A percentile compares a stretch with the other conserved stretches of the same genome.
phyloP scores from a whole-genome alignment of 2,113 vertebrate genomes.

The Rhinolophus sinicus region DNA sequence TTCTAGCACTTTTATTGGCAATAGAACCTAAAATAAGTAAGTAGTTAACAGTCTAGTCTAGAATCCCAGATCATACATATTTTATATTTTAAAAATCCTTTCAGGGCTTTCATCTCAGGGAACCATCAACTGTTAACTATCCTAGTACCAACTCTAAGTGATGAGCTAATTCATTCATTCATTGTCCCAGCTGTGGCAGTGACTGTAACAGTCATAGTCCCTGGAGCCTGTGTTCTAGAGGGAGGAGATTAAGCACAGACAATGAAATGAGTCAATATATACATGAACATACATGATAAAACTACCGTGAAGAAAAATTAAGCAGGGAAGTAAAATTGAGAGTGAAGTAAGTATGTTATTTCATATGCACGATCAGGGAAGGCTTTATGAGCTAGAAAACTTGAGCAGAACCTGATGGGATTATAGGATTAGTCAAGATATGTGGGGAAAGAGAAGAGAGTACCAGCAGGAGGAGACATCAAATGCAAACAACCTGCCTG shows the following conservation, averaged over 20 bases:
- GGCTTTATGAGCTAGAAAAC: background rate
- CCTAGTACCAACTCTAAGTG: background rate
- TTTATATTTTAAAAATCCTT: background rate
- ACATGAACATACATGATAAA: background rate
- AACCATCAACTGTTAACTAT: background rate
- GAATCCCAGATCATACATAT: background rate
- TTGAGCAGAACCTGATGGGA: background rate
- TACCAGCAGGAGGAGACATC: background rate
- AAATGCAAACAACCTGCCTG: background rate
- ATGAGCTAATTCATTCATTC: background rate
- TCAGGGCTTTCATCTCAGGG: background rate
- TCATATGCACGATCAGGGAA: background rate
- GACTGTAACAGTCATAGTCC: background rate
- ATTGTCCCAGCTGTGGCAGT: background rate
- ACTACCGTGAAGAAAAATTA: background rate
- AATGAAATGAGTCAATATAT: background rate
- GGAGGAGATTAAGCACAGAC: background rate
- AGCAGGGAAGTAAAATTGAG: background rate
- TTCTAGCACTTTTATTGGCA: background rate
- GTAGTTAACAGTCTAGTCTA: background rate
- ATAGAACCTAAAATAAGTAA: background rate
- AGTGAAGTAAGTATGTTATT: background rate
- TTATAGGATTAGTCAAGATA: too few species aligned
- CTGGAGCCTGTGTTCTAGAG: background rate
- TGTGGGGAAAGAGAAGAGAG: background rate